Percentiles rank a stretch among this genome's conserved stretches.
Evolutionary conservation across 1,140 invertebrate genomes (phyloP).

Genomic region (Sycobia sp.): DNA sequence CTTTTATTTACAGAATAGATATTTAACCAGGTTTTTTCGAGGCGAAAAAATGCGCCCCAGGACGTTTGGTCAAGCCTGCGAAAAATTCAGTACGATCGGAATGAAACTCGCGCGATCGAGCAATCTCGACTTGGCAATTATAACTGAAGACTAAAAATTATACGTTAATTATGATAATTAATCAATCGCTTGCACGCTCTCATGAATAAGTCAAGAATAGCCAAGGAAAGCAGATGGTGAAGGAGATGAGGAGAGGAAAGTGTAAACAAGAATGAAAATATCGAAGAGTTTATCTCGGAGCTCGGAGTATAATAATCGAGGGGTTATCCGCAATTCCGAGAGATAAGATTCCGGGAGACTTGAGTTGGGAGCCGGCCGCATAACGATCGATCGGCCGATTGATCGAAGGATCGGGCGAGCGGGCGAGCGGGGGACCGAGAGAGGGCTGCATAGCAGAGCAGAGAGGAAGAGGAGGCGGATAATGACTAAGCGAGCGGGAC

Average conservation of each 20-base stretch:
- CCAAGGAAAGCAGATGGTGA: neutral
- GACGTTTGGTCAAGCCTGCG: too few relatives aligned
- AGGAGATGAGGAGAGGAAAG: neutral
- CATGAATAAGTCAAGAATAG: constrained; percentile 1
- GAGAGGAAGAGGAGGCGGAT: neutral
- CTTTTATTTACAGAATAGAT: too few relatives aligned
- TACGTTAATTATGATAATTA: too few relatives aligned
- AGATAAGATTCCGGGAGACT: constrained; percentile 23
- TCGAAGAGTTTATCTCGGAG: constrained; percentile 11
- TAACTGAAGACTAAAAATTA: too few relatives aligned
- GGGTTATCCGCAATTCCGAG: constrained; percentile 8
- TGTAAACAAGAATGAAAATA: neutral
- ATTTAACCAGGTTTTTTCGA: too few relatives aligned
- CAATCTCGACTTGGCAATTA: too few relatives aligned
- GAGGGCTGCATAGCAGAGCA: too few relatives aligned
- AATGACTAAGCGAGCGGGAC: neutral
- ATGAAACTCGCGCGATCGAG: too few relatives aligned
- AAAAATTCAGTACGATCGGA: too few relatives aligned
- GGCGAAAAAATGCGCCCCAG: too few relatives aligned
- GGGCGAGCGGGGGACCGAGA: too few relatives aligned
- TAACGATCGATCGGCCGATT: constrained; percentile 10
- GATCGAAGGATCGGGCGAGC: too few relatives aligned
- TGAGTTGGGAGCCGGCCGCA: neutral
- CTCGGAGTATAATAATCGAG: constrained; percentile 8
- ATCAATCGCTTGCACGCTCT: neutral